A percentile compares a stretch with the other conserved stretches of the same genome.
Conservation (phyloP, 1,140 invertebrate genomes). For the Diachasma alloeum region DNA sequence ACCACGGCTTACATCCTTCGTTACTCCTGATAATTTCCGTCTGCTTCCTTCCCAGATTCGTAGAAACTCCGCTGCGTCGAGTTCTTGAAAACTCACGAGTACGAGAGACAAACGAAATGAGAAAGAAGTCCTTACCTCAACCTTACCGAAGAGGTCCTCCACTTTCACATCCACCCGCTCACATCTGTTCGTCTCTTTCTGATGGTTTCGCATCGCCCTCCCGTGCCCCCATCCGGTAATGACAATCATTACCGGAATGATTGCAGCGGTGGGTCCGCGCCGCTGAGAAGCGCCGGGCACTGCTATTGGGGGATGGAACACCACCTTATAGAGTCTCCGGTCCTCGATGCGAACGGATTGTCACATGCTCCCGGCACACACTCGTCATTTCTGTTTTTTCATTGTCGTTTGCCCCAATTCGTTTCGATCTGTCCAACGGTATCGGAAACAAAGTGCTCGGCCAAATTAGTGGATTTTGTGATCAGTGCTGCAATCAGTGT, state of each 20-base stretch:
- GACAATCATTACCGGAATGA: slow-evolving; percentile 62
- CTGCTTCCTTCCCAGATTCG: too few relatives aligned
- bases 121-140: slow-evolving; percentile 38
- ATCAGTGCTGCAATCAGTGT: neutral
- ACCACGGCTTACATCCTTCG: too few relatives aligned
- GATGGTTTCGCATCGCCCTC: slow-evolving; percentile 34
- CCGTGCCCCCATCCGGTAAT: slow-evolving; percentile 55
- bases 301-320: slow-evolving; percentile 58
- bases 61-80: too few relatives aligned
- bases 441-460: neutral
- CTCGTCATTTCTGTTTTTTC: neutral
- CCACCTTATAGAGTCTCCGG: slow-evolving; percentile 56
- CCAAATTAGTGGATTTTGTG: neutral
- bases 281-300: slow-evolving; percentile 36
- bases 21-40: too few relatives aligned
- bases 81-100: too few relatives aligned
- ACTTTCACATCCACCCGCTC: slow-evolving; percentile 10
- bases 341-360: slow-evolving; percentile 58
- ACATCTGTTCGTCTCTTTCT: slow-evolving; percentile 12
- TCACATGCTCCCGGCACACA: slow-evolving; percentile 42
- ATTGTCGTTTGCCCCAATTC: neutral
- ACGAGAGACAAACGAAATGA: slow-evolving; percentile 40
- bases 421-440: too few relatives aligned
- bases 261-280: slow-evolving; percentile 54
- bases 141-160: slow-evolving; percentile 19